Conservation (phyloP, 2,888 invertebrate species). For the Sminthurinus aureus region DNA sequence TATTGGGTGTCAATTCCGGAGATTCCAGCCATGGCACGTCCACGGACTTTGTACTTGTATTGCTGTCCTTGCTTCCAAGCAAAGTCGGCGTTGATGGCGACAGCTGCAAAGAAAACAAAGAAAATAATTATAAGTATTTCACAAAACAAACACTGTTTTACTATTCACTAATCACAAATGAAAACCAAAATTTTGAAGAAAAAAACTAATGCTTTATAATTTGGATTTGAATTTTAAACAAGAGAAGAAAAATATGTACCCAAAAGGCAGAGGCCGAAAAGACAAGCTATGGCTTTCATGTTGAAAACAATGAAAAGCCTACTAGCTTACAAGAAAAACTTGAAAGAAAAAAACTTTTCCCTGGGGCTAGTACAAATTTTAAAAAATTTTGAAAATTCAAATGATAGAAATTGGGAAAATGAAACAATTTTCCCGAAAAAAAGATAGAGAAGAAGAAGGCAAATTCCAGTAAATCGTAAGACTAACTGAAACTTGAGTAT, state of each 20-base stretch:
- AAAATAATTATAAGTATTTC: not conserved
- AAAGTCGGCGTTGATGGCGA: slow-evolving; percentile 51
- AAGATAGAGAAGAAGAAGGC: too few relatives aligned
- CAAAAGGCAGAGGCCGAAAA: slow-evolving; percentile 19
- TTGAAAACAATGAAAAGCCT: too few relatives aligned
- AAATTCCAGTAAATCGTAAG: too few relatives aligned
- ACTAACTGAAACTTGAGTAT: too few relatives aligned
- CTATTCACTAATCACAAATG: not conserved
- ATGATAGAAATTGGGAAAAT: too few relatives aligned
- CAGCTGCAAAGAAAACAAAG: slow-evolving; percentile 48
- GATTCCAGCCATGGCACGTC: slow-evolving; percentile 23
- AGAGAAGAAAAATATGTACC: not conserved
- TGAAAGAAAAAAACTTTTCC: too few relatives aligned
- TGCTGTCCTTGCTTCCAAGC: slow-evolving; percentile 60
- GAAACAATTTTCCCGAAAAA: too few relatives aligned
- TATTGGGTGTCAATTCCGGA: slow-evolving; percentile 60
- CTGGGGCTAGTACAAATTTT: too few relatives aligned
- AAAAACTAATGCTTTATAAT: not conserved
- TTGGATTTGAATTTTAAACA: not conserved
- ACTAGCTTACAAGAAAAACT: too few relatives aligned
- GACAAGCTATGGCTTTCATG: slow-evolving; percentile 25
- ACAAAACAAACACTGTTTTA: not conserved
- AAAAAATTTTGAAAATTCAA: too few relatives aligned
- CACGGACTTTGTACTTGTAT: slow-evolving; percentile 61
- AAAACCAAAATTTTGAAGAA: not conserved